Conservation (phyloP, 2,113 vertebrate species). For the Atlantisia rogersi region DNA sequence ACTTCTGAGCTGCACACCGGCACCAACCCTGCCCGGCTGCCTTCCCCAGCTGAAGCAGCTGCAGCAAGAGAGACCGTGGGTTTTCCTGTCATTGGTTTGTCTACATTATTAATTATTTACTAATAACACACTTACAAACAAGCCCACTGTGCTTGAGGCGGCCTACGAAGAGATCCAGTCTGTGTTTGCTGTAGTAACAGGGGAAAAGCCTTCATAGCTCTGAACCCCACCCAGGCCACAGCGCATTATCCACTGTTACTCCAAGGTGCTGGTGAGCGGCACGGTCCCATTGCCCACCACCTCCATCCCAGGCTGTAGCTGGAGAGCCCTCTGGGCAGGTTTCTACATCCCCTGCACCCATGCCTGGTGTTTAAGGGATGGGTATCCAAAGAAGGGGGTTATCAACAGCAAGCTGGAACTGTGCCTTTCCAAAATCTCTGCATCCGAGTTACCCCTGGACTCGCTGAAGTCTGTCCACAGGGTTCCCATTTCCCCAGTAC, state of each 20-base stretch:
- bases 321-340: background rate
- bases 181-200: background rate
- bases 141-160: background rate
- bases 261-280: background rate
- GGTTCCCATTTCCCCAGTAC: background rate
- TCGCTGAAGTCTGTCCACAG: background rate
- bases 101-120: background rate
- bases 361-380: rapidly evolving
- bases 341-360: rapidly evolving
- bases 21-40: rapidly evolving
- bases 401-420: background rate
- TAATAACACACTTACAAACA: background rate
- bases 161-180: background rate
- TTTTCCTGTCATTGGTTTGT: background rate
- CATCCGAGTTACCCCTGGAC: background rate
- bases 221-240: background rate
- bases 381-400: background rate
- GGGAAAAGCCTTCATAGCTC: background rate
- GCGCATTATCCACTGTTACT: rapidly evolving
- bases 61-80: background rate
- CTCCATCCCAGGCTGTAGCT: background rate
- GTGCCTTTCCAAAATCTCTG: background rate
- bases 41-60: background rate
- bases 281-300: rapidly evolving
- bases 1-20: background rate